phyloP scores from a whole-genome alignment of 2,113 vertebrate genomes.

The Orientallactaga bullata region DNA sequence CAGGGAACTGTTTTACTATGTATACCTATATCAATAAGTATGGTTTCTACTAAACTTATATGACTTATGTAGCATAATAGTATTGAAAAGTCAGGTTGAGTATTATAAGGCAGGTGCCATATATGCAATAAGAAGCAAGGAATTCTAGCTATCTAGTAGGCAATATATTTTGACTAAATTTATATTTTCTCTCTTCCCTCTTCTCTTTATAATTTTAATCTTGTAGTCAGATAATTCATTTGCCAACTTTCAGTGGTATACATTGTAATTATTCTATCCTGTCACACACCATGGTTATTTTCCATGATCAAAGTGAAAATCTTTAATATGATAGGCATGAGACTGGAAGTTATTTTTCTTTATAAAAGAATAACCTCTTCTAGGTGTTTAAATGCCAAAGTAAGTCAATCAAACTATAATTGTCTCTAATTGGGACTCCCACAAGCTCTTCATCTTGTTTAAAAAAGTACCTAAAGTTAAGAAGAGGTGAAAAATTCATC shows the following conservation, averaged over 20 bases:
- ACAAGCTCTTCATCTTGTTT: slow-evolving; percentile 64
- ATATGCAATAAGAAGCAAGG: neutral
- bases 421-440: slow-evolving; percentile 72
- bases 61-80: neutral
- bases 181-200: neutral
- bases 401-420: slow-evolving; percentile 80
- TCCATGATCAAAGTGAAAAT: slow-evolving; percentile 40
- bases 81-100: neutral
- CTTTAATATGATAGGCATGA: slow-evolving; percentile 9
- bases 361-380: slow-evolving; percentile 62
- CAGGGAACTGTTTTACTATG: rapidly evolving
- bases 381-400: slow-evolving; percentile 52
- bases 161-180: neutral
- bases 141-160: neutral
- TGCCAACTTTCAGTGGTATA: neutral
- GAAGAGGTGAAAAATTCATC: slow-evolving; percentile 79
- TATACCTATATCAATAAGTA: neutral
- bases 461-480: slow-evolving; percentile 72
- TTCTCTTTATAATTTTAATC: neutral
- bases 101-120: too few relatives aligned
- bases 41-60: neutral
- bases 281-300: neutral
- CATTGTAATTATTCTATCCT: slow-evolving; percentile 49
- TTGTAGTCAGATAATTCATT: neutral
- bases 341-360: slow-evolving; percentile 18